Percentiles rank a stretch among this genome's conserved stretches.
Conservation (phyloP, 2,888 invertebrate species). For the Agriopis marginaria region DNA sequence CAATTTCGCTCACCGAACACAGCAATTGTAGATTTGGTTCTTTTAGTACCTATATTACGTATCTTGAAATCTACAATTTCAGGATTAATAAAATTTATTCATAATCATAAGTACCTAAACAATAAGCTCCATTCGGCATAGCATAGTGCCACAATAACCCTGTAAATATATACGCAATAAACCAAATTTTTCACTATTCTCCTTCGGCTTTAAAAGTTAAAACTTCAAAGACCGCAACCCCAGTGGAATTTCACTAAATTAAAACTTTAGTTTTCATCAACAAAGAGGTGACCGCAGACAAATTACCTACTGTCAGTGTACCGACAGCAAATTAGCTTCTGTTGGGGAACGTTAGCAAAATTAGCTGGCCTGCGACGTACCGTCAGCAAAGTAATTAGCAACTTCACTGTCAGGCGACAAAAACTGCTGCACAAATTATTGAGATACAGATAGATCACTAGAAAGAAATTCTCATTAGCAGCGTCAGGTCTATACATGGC, state of each 20-base stretch:
- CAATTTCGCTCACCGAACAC: no score
- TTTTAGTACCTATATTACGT: no score
- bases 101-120: no score
- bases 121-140: no score
- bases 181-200: background rate
- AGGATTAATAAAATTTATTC: no score
- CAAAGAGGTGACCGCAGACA: slow-evolving; percentile 34
- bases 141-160: no score
- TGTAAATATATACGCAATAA: no score
- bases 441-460: slow-evolving; percentile 7
- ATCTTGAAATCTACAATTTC: no score
- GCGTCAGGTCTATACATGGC: background rate
- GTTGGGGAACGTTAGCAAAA: slow-evolving; percentile 35
- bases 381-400: slow-evolving; percentile 45
- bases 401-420: slow-evolving; percentile 36
- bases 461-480: background rate
- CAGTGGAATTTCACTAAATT: slow-evolving; percentile 27
- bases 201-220: background rate
- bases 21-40: no score
- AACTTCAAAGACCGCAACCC: slow-evolving; percentile 17
- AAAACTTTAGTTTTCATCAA: slow-evolving; percentile 33
- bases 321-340: slow-evolving; percentile 37
- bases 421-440: slow-evolving; percentile 30
- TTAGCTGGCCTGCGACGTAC: slow-evolving; percentile 30
- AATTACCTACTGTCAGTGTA: slow-evolving; percentile 34